phyloP scores from a whole-genome alignment of 1,140 invertebrate genomes.

The Heliconius hewitsoni region DNA sequence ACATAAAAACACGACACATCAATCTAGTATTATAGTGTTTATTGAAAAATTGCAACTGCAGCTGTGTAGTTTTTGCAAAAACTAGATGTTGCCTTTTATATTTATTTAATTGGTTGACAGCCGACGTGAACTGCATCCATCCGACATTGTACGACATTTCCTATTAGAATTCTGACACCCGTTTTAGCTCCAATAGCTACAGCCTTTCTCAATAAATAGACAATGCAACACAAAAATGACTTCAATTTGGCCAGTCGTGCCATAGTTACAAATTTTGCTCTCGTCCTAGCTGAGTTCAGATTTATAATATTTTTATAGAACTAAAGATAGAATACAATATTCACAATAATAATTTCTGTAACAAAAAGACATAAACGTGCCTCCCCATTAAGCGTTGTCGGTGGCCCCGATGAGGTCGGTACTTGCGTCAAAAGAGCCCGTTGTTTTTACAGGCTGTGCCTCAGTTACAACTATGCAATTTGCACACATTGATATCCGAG shows the following conservation, averaged over 20 bases:
- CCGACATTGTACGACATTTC: neutral
- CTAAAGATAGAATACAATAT: neutral
- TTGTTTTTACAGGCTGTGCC: constrained; percentile 24
- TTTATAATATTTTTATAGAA: neutral
- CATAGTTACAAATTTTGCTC: neutral
- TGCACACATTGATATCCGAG: constrained; percentile 20
- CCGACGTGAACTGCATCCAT: neutral
- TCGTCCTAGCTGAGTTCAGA: neutral
- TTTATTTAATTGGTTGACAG: neutral
- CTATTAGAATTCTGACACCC: no score
- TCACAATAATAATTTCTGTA: neutral
- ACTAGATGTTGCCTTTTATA: neutral
- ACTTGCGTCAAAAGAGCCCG: constrained; percentile 22
- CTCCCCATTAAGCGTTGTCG: neutral
- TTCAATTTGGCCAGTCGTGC: neutral
- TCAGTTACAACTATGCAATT: constrained; percentile 3
- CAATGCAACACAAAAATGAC: no score
- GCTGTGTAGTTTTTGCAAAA: neutral
- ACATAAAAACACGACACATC: neutral
- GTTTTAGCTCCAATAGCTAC: neutral
- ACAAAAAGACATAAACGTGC: neutral
- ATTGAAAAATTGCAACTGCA: neutral
- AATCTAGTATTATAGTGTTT: neutral
- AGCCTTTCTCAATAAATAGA: no score
- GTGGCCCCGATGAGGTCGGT: neutral